These are phyloP conservation scores for Tipula unca DNA, from an alignment of 2,888 invertebrate species.

Conservation along the genomic window DNA sequence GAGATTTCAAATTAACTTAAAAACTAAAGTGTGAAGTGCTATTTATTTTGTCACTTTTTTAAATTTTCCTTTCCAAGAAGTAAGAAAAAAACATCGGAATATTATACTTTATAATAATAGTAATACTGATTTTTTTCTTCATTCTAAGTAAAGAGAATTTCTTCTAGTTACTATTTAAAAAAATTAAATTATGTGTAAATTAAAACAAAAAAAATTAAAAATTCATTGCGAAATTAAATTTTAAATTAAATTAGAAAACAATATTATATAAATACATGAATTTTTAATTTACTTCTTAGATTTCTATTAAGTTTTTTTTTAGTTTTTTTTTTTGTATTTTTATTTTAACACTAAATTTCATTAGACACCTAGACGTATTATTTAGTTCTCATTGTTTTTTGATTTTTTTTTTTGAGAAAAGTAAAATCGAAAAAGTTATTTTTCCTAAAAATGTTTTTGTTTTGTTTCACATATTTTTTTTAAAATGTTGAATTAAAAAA, in stretches of 20 bases:
- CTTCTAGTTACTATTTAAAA: neutral
- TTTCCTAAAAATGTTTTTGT: neutral
- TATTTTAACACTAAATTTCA: conserved; percentile 8
- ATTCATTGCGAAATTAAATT: neutral
- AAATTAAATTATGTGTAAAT: neutral
- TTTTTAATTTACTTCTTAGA: conserved; percentile 3
- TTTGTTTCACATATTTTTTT: conserved; percentile 9
- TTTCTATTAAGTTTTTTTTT: neutral
- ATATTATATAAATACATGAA: neutral
- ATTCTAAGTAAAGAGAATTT: conserved; percentile 8
- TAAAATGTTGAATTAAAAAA: neutral
- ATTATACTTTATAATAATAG: neutral
- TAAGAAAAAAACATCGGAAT: neutral
- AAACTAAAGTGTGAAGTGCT: neutral
- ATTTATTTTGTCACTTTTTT: neutral
- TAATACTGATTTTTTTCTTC: conserved; percentile 14
- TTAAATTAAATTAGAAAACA: neutral
- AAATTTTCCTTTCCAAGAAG: conserved; percentile 8
- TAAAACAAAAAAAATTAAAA: conserved; percentile 2
- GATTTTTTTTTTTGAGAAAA: neutral
- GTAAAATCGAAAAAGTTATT: neutral
- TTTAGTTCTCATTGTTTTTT: conserved; percentile 4
- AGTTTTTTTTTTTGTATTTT: neutral
- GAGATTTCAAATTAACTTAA: neutral
- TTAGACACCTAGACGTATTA: neutral